phyloP scores from a whole-genome alignment of 2,888 invertebrate species.

The Lasioglossum vierecki region DNA sequence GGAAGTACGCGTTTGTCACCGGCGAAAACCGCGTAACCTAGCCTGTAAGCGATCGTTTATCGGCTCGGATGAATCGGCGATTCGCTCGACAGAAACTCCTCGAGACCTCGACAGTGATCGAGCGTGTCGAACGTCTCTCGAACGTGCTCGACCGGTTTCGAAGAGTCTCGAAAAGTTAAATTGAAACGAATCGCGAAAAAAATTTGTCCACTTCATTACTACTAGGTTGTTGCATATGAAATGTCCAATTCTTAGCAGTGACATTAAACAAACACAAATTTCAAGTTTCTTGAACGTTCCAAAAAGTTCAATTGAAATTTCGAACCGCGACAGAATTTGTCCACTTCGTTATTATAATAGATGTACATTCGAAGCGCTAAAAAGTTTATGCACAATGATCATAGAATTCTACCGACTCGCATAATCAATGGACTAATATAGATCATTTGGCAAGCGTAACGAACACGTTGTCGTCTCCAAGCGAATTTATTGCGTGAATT shows the following conservation, averaged over 20 bases:
- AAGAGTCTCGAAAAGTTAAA: not conserved
- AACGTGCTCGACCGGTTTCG: not conserved
- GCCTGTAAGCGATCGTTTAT: constrained; percentile 35
- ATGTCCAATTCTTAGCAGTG: too few species aligned
- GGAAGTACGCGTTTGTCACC: not conserved
- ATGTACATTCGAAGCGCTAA: too few species aligned
- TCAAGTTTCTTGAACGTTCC: too few species aligned
- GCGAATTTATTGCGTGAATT: not conserved
- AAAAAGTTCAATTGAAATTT: too few species aligned
- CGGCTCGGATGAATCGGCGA: constrained; percentile 29
- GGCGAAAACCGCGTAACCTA: constrained; percentile 13
- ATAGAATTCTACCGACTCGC: too few species aligned
- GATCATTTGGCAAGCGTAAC: too few species aligned
- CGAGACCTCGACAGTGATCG: constrained; percentile 10
- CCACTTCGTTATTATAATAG: too few species aligned
- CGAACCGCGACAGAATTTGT: not conserved
- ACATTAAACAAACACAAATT: too few species aligned
- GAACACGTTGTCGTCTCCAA: not conserved
- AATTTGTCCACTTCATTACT: not conserved
- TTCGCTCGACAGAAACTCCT: not conserved
- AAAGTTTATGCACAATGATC: too few species aligned
- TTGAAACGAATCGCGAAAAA: not conserved
- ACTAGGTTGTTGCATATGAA: too few species aligned
- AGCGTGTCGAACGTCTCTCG: not conserved
- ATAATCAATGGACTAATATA: too few species aligned